A percentile compares a stretch with the other conserved stretches of the same genome.
Evolutionary conservation across 2,888 invertebrate species (phyloP).

Genomic region (Harpalus rufipes): DNA sequence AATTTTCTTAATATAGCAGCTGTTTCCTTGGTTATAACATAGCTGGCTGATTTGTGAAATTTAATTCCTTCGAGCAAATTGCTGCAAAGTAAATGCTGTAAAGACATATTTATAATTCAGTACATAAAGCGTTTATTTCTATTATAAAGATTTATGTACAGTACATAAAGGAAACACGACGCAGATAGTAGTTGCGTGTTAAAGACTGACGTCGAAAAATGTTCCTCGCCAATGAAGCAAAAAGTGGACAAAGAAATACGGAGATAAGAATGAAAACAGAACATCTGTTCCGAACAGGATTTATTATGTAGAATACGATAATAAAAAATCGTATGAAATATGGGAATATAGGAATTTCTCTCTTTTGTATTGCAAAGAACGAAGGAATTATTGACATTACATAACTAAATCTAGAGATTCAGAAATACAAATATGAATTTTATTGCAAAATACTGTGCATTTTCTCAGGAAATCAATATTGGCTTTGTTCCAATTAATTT

Average conservation of each 20-base stretch:
- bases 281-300: slow-evolving; percentile 43
- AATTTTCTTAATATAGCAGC: too few species aligned
- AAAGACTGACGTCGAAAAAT: slow-evolving; percentile 6
- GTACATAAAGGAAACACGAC: not conserved
- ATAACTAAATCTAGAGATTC: slow-evolving; percentile 15
- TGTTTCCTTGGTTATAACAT: too few species aligned
- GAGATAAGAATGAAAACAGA: slow-evolving; percentile 34
- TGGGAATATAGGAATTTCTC: not conserved
- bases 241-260: slow-evolving; percentile 27
- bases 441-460: slow-evolving; percentile 21
- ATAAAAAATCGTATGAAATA: slow-evolving; percentile 15
- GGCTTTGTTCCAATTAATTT: not conserved
- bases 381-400: slow-evolving; percentile 18
- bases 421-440: slow-evolving; percentile 13
- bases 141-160: not conserved
- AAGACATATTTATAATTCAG: not conserved
- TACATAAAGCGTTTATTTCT: not conserved
- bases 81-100: too few species aligned
- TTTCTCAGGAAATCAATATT: slow-evolving; percentile 23
- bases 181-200: not conserved
- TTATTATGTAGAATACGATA: slow-evolving; percentile 35
- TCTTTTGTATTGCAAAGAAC: slow-evolving; percentile 7
- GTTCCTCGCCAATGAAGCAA: slow-evolving; percentile 25
- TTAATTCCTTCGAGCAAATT: too few species aligned
- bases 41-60: too few species aligned